These are phyloP conservation scores for Monodelphis domestica DNA, from an alignment of 2,797 vertebrate species.

Conservation along the genomic window DNA sequence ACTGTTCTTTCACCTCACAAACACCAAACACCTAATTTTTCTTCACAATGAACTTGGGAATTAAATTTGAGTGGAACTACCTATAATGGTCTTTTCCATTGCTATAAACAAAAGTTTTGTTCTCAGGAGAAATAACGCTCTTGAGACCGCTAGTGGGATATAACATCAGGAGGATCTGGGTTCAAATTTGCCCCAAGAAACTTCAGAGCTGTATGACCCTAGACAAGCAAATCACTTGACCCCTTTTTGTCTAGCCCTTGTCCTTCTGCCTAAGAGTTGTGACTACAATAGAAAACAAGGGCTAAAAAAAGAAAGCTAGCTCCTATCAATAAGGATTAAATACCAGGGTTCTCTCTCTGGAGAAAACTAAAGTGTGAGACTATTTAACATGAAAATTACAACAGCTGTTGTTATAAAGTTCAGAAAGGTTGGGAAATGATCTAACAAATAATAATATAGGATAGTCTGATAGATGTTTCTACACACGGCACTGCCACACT, in stretches of 20 bases:
- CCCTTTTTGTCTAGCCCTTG: too few relatives aligned
- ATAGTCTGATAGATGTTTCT: not conserved
- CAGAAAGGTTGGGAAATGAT: slow-evolving; percentile 38
- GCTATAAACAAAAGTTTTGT: slow-evolving; percentile 28
- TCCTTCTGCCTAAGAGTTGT: too few relatives aligned
- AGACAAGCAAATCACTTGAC: too few relatives aligned
- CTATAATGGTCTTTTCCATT: not conserved
- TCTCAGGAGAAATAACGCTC: not conserved
- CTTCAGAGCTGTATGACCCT: too few relatives aligned
- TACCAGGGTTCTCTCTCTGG: not conserved
- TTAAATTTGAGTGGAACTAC: not conserved
- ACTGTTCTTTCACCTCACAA: not conserved
- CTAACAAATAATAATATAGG: not conserved
- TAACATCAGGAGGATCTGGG: too few relatives aligned
- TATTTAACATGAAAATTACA: slow-evolving; percentile 24
- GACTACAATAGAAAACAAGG: too few relatives aligned
- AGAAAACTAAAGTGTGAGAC: slow-evolving; percentile 38
- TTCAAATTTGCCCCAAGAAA: too few relatives aligned
- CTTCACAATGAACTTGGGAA: not conserved
- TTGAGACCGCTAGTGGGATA: too few relatives aligned
- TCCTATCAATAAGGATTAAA: not conserved
- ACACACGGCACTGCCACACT: not conserved
- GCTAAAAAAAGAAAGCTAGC: not conserved
- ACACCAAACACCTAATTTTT: slow-evolving; percentile 11
- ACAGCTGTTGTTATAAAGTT: slow-evolving; percentile 38